phyloP scores from a whole-genome alignment of 2,888 invertebrate species.

The Lamproptera curius region DNA sequence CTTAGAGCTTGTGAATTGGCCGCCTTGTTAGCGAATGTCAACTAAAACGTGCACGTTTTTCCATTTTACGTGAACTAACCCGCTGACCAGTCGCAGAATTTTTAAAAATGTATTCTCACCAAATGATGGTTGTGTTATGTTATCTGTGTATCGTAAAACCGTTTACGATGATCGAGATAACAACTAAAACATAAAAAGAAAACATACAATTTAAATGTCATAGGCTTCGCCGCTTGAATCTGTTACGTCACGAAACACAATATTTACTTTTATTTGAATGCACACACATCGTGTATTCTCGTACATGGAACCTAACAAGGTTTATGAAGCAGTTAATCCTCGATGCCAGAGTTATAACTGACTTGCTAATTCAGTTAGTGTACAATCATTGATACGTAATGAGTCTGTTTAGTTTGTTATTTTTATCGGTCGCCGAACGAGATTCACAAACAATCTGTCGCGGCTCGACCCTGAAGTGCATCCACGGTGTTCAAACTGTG shows the following conservation, averaged over 20 bases:
- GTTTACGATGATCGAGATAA: neutral
- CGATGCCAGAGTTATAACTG: neutral
- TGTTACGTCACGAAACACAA: neutral
- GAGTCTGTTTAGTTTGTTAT: constrained; percentile 9
- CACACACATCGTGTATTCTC: neutral
- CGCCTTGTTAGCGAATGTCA: too few relatives aligned
- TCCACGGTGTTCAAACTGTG: constrained; percentile 6
- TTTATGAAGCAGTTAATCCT: neutral
- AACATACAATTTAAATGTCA: neutral
- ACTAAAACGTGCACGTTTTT: too few relatives aligned
- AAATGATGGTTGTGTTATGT: neutral
- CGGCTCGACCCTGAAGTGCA: constrained; percentile 15
- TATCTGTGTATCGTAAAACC: neutral
- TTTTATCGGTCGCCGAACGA: neutral
- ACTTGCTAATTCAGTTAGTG: neutral
- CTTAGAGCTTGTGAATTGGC: neutral
- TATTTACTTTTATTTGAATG: neutral
- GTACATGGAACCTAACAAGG: neutral
- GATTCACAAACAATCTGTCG: constrained; percentile 2
- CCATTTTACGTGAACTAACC: too few relatives aligned
- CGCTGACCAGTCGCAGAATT: too few relatives aligned
- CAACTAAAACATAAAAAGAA: neutral
- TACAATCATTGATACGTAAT: neutral
- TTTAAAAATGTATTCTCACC: too few relatives aligned
- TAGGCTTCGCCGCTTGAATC: neutral